Conservation (phyloP, 2,113 vertebrate species). For the Poecile atricapillus region DNA sequence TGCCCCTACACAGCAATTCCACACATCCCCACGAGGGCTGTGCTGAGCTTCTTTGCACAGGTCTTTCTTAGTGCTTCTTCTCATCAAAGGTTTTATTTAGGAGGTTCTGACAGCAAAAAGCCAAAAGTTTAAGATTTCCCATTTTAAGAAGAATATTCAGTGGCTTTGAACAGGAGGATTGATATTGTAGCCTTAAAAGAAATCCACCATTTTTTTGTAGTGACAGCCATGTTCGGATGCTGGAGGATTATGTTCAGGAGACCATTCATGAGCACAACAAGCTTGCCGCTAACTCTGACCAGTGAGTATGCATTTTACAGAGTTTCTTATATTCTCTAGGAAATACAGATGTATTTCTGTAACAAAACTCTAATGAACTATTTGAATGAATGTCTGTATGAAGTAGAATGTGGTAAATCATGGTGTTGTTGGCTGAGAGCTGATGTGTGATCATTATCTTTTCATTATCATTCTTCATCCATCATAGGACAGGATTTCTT, state of each 20-base stretch:
- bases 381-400: not conserved
- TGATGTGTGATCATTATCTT: not conserved
- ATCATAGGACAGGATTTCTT: not conserved
- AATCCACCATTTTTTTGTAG: slow-evolving; percentile 48
- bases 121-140: not conserved
- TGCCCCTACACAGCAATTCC: rapidly evolving
- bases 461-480: not conserved
- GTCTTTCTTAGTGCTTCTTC: not conserved
- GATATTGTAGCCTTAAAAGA: not conserved
- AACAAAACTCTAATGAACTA: not conserved
- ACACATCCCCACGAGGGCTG: not conserved
- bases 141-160: not conserved
- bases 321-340: not conserved
- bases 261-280: slow-evolving; percentile 97
- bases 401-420: not conserved
- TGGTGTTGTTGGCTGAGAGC: not conserved
- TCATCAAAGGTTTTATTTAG: not conserved
- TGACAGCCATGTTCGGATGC: slow-evolving; percentile 96
- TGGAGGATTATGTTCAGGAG: slow-evolving; percentile 96
- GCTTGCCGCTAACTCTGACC: slow-evolving; percentile 93
- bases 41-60: not conserved
- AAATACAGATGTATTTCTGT: not conserved
- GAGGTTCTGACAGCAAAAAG: not conserved
- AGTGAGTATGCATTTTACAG: slow-evolving; percentile 75
- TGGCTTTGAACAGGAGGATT: not conserved